phyloP scores from a whole-genome alignment of 2,113 vertebrate genomes.

The Microtus montanus region DNA sequence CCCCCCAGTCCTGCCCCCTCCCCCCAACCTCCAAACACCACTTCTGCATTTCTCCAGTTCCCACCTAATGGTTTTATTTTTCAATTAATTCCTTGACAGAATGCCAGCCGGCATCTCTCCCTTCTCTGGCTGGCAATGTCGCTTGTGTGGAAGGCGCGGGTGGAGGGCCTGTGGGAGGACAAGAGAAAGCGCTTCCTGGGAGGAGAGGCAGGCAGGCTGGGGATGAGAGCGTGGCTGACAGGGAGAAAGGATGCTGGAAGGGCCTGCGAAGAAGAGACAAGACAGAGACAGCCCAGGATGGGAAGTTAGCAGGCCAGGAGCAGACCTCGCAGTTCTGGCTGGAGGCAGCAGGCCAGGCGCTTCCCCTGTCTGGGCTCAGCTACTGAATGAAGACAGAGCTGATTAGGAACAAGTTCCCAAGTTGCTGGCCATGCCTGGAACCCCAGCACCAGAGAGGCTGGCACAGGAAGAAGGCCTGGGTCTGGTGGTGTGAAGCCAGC shows the following conservation, averaged over 20 bases:
- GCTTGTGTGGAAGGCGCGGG: background rate
- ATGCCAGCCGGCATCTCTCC: constrained; percentile 80
- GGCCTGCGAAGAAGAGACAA: background rate
- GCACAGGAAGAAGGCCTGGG: background rate
- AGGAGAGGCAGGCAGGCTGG: background rate
- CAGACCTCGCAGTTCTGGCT: background rate
- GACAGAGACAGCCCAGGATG: rapidly evolving
- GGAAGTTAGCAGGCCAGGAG: background rate
- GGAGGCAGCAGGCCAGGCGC: background rate
- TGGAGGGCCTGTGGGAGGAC: background rate
- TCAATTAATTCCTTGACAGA: constrained; percentile 90
- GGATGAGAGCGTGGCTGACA: background rate
- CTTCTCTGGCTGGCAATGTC: constrained; percentile 29
- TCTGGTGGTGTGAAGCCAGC: background rate
- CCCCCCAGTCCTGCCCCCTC: constrained; percentile 67
- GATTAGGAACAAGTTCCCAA: background rate
- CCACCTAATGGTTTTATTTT: constrained; percentile 89
- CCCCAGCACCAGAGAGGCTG: background rate
- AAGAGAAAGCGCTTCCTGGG: background rate
- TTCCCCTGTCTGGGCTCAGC: background rate
- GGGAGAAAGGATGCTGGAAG: background rate
- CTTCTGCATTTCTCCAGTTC: constrained; percentile 87
- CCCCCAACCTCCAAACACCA: constrained; percentile 65
- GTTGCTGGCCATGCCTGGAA: background rate
- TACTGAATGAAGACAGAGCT: background rate